Base-by-base conservation (phyloP, 2,113 vertebrate species). In the Cyphomyrus discorhynchus region DNA sequence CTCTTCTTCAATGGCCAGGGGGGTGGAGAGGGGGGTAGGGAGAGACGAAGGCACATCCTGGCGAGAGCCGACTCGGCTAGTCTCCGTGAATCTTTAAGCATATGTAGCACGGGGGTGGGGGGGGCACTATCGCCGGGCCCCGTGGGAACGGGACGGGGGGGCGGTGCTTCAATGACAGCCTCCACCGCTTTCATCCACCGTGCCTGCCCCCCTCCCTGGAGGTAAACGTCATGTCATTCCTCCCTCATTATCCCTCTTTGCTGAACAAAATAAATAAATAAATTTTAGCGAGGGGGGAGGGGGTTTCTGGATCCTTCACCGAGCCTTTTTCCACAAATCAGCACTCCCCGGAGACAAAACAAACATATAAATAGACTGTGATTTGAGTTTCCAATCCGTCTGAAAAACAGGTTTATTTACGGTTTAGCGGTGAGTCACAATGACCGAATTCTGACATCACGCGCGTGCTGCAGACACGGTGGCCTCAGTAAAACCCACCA, bases 71-170 rank as follows among this genome's bases (percentile, higher is more conserved):
- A 17, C 90, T 90, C 49, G 11, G 27, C 90, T 90, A 90, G 90
- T 92, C 91, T 90, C 80, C 87, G 77, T 62, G 91, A 91, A 89
- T 94, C 93, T 83, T 46, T 83, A 42, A 83, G 80, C 39, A 84
- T 8, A 84, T 84, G 31, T 35, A 83, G 19, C 42, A 13, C 1
- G 39, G 39, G 83, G 46, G 83, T 3, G 50, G 47, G 47, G 80
- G 39, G 19, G 46, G 7, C 19, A n/a, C 35, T 47, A 17, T 49
- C 82, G 9, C 82, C 8, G 39, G 24, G 47, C 49, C 10, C 84
- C 84, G 84, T n/a, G 45, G 84, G 85, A 27, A 15, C 1, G 5
- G 17, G 62, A 3, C 10, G 46, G 49, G 13, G 84, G 45, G 49
- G 49, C 2, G 10, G 47, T 5, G 11, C n/a, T 53, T 53, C 27